Evolutionary conservation across 1,140 invertebrate genomes (phyloP), one percentile per base, ranked within the genome.

Genomic region (Drosophila ohnishii): DNA sequence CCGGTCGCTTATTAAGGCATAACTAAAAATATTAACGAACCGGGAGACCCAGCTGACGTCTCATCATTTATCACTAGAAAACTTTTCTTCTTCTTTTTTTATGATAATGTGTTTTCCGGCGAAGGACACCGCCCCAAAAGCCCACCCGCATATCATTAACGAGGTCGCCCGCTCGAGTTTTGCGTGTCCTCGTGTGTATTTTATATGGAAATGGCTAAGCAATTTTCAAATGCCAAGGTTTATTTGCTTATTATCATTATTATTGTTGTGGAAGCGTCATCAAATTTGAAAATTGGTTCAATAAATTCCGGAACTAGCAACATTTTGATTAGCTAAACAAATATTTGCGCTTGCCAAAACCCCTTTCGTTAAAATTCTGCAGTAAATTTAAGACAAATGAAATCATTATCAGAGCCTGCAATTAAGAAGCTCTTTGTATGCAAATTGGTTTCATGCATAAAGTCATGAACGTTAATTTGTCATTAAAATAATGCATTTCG

Each of bases 21-120:
- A 79, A 87, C 83, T 87, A 83, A 87, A 86, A 87, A 79, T 86
- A 87, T 87, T 83, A 87, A 83, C 79, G 79, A 87, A 64, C 63
- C 79, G 35, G 51, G 19, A 50, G 35, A 44, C 58, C 70, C 63
- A 56, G 63, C 59, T 83, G 83, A 87, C 79, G 67, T 78, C 64
- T 51, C 79, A 83, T 86, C 83, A 86, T 86, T 87, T 86, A 86
- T 86, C 83, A 87, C 83, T 77, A 45, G 44, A 78, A 78, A 83
- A 48, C 14, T 71, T 51, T 59, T 53, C 56, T 73, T 76, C 57
- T 69, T 48, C 78, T 9, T 75, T 78, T 78, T 67, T 86, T 81
- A 86, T 79, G 82, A 59, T 86, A 83, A 83, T 83, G 83, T 77
- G 64, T 57, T 44, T 70, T 60, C 53, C 62, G 63, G 39, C 60